Percentiles rank a stretch among this genome's conserved stretches.
Conservation (phyloP, 2,113 vertebrate genomes). For the Craseonycteris thonglongyai region DNA sequence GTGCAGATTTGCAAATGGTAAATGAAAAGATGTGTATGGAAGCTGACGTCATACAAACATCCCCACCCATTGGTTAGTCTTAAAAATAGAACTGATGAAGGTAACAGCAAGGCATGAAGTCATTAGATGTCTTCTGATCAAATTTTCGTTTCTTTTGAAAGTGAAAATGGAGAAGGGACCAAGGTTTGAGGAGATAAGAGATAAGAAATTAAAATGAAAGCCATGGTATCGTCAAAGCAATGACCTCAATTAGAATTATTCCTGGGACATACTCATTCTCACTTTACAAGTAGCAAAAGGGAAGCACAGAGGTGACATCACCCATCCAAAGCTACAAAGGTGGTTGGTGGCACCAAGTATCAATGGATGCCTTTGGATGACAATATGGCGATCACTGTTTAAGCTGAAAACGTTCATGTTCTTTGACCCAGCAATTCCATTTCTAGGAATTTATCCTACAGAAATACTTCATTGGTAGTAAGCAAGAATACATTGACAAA, state of each 20-base stretch:
- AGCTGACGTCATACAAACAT: background rate
- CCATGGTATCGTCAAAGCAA: slow-evolving; percentile 21
- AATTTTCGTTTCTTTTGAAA: background rate
- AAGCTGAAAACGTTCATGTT: background rate
- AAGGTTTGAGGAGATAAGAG: background rate
- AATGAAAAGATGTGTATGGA: background rate
- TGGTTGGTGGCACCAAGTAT: background rate
- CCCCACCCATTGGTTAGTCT: background rate
- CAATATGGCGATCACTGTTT: background rate
- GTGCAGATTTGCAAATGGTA: background rate
- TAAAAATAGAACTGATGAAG: background rate
- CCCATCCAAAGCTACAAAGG: background rate
- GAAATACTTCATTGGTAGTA: background rate
- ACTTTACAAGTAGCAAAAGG: slow-evolving; percentile 12
- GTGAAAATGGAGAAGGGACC: background rate
- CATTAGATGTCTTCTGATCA: background rate
- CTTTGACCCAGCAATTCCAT: background rate
- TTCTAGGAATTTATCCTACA: background rate
- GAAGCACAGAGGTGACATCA: background rate
- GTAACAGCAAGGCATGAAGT: background rate
- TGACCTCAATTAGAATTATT: slow-evolving; percentile 24
- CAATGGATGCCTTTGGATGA: background rate
- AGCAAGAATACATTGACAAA: background rate
- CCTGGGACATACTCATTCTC: background rate
- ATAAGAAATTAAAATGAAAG: slow-evolving; percentile 28